Conservation (phyloP, 1,140 invertebrate species). For the Panagrolaimus sp. region DNA sequence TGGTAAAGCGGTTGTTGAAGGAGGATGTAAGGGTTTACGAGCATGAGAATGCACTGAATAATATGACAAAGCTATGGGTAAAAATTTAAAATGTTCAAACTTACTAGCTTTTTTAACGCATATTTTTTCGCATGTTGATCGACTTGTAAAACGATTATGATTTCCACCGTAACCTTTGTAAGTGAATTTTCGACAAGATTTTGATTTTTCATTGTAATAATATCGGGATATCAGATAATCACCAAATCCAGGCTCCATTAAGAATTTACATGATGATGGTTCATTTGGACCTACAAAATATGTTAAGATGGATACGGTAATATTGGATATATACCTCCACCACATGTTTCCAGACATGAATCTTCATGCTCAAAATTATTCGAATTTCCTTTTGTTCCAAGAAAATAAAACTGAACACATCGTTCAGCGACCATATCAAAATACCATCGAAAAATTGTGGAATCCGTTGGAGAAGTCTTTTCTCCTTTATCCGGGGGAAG, state of each 20-base stretch:
- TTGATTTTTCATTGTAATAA: neutral
- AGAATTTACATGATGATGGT: neutral
- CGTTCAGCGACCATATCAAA: neutral
- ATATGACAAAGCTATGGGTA: neutral
- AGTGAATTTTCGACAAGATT: neutral
- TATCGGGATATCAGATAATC: neutral
- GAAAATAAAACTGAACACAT: slow-evolving; percentile 1
- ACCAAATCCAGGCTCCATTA: neutral
- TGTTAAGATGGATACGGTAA: too few species aligned
- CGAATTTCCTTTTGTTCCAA: neutral
- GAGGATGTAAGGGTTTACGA: too few species aligned
- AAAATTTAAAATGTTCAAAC: neutral
- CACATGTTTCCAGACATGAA: neutral
- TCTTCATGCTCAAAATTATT: slow-evolving; percentile 4
- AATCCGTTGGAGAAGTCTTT: neutral
- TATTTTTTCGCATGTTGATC: slow-evolving; percentile 6
- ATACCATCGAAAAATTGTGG: slow-evolving; percentile 1
- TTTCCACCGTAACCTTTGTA: slow-evolving; percentile 5
- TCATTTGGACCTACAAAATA: neutral
- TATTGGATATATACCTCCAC: neutral
- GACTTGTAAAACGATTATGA: neutral
- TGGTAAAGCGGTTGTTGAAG: neutral
- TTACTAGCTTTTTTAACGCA: neutral
- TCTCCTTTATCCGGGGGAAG: neutral
- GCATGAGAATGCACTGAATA: neutral